Base-by-base conservation (phyloP, 2,888 invertebrate species). In the Sthenelais limicola region DNA sequence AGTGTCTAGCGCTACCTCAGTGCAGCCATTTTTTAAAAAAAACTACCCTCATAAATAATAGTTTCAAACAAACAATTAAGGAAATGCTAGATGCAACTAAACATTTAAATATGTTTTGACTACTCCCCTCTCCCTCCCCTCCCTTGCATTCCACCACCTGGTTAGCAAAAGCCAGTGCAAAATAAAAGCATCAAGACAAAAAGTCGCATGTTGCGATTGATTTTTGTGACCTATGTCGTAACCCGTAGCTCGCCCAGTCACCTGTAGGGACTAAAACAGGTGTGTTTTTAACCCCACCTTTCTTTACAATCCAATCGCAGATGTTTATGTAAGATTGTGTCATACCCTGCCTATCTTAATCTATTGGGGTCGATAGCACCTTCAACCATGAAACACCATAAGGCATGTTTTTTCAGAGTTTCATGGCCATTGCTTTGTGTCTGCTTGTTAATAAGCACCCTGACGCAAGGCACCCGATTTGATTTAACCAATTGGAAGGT, bases 261-360 rank as follows among this genome's bases (percentile, higher is more conserved):
- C 56, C 56, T 56, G 56, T 56, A 56, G 30, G 30, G 18, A n/a
- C 21, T 5, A 15, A 56, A 56, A 56, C 56, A 56, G 56, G 56
- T 56, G 56, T 21, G 56, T 56, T 33, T 24, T 32, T 28, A 3
- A 18, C 26, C 30, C 32, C 54, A 54, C 54, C 54, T 56, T 28
- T 56, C 26, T 4, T 28, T 32, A 3, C 30, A 28, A n/a, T n/a
- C n/a, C 30, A 5, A 24, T 33, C 33, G 56, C 56, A 56, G 30
- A 12, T 56, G 56, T 56, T 56, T 56, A 56, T 56, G 56, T 56
- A 56, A 56, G 56, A 56, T 56, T 56, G 56, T 56, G 56, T 56
- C 56, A 56, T 56, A 56, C 30, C 32, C 12, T 4, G 30, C 30
- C 56, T 56, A 56, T 56, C 56, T 56, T 28, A 5, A 56, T 56